phyloP scores from a whole-genome alignment of 2,888 invertebrate genomes.

The Calameuta filiformis region DNA sequence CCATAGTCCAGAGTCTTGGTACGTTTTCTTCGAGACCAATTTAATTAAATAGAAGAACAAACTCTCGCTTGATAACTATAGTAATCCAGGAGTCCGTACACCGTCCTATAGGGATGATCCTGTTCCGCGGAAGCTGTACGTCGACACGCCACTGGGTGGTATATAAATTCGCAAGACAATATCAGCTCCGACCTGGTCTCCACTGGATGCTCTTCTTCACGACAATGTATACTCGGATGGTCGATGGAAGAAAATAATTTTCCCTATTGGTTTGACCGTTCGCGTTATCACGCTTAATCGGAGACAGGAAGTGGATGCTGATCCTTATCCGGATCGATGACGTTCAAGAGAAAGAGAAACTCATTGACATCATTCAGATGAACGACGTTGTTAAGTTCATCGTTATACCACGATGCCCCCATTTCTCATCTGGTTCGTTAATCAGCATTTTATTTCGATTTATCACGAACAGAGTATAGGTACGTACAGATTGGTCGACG shows the following conservation, averaged over 20 bases:
- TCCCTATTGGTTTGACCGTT: background rate
- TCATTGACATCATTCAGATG: background rate
- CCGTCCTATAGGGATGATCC: background rate
- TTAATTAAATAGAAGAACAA: background rate
- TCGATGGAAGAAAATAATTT: background rate
- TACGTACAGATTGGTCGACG: background rate
- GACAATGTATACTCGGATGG: background rate
- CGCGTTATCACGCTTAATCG: background rate
- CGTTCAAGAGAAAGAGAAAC: background rate
- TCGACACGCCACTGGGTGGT: background rate
- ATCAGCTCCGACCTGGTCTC: background rate
- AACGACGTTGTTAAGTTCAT: background rate
- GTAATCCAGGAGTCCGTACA: background rate
- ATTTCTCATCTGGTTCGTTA: background rate
- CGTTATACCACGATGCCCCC: background rate
- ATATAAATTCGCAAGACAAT: background rate
- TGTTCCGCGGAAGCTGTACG: background rate
- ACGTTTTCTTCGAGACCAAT: background rate
- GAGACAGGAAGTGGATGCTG: background rate
- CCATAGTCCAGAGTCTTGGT: constrained; percentile 67
- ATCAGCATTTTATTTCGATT: background rate
- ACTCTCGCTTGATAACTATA: background rate
- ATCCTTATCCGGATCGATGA: background rate
- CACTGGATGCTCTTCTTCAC: background rate
- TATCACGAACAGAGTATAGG: background rate